Conservation (phyloP, 2,113 vertebrate genomes). For the Crotalus viridis region DNA sequence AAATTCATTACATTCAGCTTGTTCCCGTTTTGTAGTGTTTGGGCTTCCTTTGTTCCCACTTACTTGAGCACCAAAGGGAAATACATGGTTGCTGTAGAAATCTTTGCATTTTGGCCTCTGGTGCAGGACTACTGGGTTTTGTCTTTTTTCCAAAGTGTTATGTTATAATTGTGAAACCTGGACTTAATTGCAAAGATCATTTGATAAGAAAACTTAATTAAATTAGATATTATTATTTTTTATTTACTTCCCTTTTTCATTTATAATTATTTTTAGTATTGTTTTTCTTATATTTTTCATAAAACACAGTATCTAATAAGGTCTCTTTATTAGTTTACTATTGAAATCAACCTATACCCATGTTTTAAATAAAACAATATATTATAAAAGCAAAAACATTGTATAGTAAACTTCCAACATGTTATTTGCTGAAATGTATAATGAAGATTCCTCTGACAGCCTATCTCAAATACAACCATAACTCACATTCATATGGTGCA, state of each 20-base stretch:
- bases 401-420: not conserved
- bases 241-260: not conserved
- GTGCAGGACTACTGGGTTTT: not conserved
- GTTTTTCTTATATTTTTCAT: not conserved
- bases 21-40: conserved; percentile 26
- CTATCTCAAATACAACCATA: not conserved
- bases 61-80: not conserved
- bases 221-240: not conserved
- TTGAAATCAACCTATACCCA: not conserved
- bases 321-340: not conserved
- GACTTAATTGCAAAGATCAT: not conserved
- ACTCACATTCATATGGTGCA: not conserved
- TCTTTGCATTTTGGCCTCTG: not conserved
- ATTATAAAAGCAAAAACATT: not conserved
- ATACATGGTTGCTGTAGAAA: not conserved
- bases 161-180: conserved; percentile 3
- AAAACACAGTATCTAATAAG: not conserved
- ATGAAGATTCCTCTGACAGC: not conserved
- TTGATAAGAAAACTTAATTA: not conserved
- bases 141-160: conserved; percentile 1
- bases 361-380: not conserved
- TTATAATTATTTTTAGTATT: not conserved
- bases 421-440: not conserved
- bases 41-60: conserved; percentile 48
- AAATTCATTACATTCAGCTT: conserved; percentile 12